Evolutionary conservation across 2,888 invertebrate species (phyloP).

Genomic region (Caenorhabditis becei): DNA sequence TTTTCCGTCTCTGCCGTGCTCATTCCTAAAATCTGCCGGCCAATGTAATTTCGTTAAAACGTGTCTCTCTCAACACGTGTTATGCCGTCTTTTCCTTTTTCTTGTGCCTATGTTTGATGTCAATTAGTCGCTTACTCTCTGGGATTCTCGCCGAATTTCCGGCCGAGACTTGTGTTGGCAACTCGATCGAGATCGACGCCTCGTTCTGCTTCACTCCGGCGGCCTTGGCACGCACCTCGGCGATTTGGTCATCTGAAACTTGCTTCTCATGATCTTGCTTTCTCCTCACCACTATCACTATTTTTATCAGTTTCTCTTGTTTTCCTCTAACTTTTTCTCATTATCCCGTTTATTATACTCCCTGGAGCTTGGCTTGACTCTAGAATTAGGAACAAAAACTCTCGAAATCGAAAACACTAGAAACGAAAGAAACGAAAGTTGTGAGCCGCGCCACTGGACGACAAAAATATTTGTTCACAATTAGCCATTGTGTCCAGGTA

Average conservation of each 20-base stretch:
- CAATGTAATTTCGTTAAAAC: conserved; percentile 59
- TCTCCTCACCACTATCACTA: background rate
- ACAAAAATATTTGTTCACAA: conserved; percentile 61
- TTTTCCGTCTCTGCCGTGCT: conserved; percentile 1
- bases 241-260: conserved; percentile 63
- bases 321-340: background rate
- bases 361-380: background rate
- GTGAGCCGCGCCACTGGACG: background rate
- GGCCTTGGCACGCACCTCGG: conserved; percentile 54
- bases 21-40: conserved; percentile 5
- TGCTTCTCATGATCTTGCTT: background rate
- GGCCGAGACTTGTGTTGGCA: conserved; percentile 47
- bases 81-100: conserved; percentile 15
- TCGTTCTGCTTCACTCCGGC: conserved; percentile 62
- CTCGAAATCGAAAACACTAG: conserved; percentile 4
- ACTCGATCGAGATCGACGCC: conserved; percentile 48
- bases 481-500: conserved; percentile 33
- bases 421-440: background rate
- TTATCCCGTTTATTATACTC: background rate
- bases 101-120: background rate
- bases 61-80: conserved; percentile 6
- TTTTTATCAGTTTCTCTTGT: background rate
- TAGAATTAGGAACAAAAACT: too few relatives aligned
- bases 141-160: conserved; percentile 36
- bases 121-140: conserved; percentile 64